Percentiles rank a stretch among this genome's conserved stretches.
These are phyloP conservation scores for Hetaerina titia DNA, from an alignment of 2,888 invertebrate genomes.

Conservation along the genomic window DNA sequence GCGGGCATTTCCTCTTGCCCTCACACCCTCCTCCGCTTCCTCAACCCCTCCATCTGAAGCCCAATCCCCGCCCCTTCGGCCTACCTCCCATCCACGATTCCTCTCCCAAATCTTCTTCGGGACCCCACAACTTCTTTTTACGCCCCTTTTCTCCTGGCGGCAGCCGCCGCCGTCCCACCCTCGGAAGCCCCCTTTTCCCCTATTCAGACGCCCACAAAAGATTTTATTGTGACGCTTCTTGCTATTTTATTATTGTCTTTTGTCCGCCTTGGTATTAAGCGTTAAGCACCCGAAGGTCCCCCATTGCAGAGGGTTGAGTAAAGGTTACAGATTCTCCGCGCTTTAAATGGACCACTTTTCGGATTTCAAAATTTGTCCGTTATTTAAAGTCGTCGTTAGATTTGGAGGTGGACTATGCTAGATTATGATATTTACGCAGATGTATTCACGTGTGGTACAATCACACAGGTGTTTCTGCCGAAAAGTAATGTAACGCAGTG, in stretches of 20 bases:
- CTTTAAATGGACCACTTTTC: background rate
- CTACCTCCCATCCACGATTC: background rate
- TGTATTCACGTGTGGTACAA: too few species aligned
- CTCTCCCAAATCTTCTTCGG: background rate
- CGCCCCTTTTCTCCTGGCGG: background rate
- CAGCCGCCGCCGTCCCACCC: background rate
- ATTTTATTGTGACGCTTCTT: background rate
- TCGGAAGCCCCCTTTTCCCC: conserved; percentile 5
- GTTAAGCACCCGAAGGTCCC: background rate
- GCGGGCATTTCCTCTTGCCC: conserved; percentile 47
- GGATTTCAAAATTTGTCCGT: background rate
- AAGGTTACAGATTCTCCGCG: background rate
- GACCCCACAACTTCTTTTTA: background rate
- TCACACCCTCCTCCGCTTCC: background rate
- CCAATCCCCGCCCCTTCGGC: background rate
- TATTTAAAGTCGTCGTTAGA: background rate
- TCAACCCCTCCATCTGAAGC: background rate
- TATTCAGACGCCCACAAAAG: background rate
- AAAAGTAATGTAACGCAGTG: too few species aligned
- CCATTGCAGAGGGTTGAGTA: background rate
- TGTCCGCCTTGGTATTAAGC: background rate
- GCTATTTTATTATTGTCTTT: conserved; percentile 13
- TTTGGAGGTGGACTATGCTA: background rate
- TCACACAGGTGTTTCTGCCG: too few species aligned
- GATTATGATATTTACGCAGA: too few species aligned